Evolutionary conservation across 2,888 invertebrate species (phyloP), one percentile per base, ranked within the genome.

Genomic region (Dryadula phaetusa): DNA sequence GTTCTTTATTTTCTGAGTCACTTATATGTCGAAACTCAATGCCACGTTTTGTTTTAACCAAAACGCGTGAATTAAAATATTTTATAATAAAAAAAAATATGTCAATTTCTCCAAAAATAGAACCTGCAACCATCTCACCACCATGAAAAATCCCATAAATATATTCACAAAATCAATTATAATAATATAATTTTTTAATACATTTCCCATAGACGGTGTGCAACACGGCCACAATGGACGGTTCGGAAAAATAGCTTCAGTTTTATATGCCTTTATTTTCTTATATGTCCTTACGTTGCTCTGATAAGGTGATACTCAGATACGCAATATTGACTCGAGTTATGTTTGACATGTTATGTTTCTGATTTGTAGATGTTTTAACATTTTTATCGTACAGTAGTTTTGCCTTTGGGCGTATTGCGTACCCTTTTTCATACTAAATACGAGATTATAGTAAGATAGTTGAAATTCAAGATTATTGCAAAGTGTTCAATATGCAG

Each of bases 201-300:
- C n/a, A n/a, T n/a, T n/a, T n/a, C n/a, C n/a, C n/a, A n/a, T n/a
- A 53, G 6, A 72, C 82, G 82, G 90, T 90, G 87, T 89, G 64
- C 86, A 64, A 72, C 0, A 1, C 54, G 25, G 58, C 70, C 75
- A 6, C 42, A 83, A 86, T 87, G 85, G 84, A 85, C 82, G 80
- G 86, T 87, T 86, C 81, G 81, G 83, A 87, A 85, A 88, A 90
- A 90, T 86, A 89, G 87, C 82, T 87, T 87, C 86, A 85, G 86
- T 90, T 88, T 90, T 90, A 89, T 90, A 86, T 80, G 79, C 88
- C 87, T 90, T 87, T 89, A 89, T 90, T 85, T 79, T 67, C 81
- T 77, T 79, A 79, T 79, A 81, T 75, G 75, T 75, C 79, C 77
- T 77, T 78, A 80, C 79, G 78, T 74, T 69, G 73, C 75, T 73